Base-by-base conservation (phyloP, 2,888 invertebrate species). In the Tanypteryx hageni region DNA sequence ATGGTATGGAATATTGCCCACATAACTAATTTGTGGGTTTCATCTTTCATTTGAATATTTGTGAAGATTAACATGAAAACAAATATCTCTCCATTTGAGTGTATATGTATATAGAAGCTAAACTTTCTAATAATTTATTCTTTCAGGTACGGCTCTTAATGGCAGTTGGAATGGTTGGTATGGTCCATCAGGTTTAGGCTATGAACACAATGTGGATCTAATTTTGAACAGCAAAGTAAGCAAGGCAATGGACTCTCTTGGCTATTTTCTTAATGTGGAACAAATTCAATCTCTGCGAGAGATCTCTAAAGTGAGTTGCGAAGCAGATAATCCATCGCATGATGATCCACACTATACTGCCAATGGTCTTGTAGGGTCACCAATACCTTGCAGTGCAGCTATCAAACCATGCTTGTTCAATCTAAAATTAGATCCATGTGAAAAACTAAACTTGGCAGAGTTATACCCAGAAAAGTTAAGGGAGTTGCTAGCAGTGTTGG, bases 91-190 rank as follows among this genome's bases (percentile, higher is more conserved):
- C n/a, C n/a, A n/a, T n/a, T n/a, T n/a, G n/a, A n/a, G n/a, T n/a
- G n/a, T n/a, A n/a, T n/a, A n/a, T n/a, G n/a, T n/a, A n/a, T n/a
- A n/a, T n/a, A n/a, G n/a, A n/a, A n/a, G n/a, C n/a, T n/a, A n/a
- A n/a, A n/a, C n/a, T n/a, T n/a, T n/a, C n/a, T 44, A 44, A 3
- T 3, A 3, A 44, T 44, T 9, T 56, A 44, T 9, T 57, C 64
- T 85, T 81, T 76, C 61, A 84, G 56, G 92, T 92, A 61, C 81
- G 93, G 94, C 94, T 10, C 94, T 94, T 81, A 92, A 92, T 57
- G 94, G 94, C 8, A 92, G 93, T 16, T 94, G 94, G 94, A 94
- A 95, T 92, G 93, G 93, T 8, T 95, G 95, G 94, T 94, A 93
- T 84, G 94, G 94, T 10, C 94, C 94, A n/a, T 93, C 93, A n/a